A percentile compares a stretch with the other conserved stretches of the same genome.
phyloP scores from a whole-genome alignment of 2,113 vertebrate genomes.

The Dendrocopos noguchii region DNA sequence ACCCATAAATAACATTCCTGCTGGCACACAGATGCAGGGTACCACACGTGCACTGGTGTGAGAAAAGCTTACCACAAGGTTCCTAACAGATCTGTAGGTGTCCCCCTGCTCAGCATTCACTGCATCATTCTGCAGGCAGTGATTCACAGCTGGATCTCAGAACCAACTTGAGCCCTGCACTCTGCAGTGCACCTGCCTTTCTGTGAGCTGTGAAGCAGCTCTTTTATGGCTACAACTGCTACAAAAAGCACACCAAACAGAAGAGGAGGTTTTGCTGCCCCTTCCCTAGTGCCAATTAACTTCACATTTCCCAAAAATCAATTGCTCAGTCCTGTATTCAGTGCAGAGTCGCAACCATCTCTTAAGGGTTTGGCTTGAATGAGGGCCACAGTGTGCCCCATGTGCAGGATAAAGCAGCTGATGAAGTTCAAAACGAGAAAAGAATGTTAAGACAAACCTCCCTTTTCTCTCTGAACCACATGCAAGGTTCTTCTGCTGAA shows the following conservation, averaged over 20 bases:
- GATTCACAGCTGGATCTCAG: neutral
- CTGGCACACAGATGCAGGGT: neutral
- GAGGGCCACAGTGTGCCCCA: neutral
- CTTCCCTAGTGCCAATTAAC: neutral
- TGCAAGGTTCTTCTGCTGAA: slow-evolving; percentile 28
- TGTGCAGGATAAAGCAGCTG: neutral
- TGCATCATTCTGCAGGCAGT: neutral
- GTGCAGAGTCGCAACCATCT: neutral
- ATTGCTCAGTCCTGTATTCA: neutral
- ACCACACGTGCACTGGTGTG: rapidly evolving
- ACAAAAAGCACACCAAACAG: neutral
- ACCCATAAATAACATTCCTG: neutral
- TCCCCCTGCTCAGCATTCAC: neutral
- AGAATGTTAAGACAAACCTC: neutral
- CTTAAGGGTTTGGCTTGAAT: neutral
- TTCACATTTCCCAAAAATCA: neutral
- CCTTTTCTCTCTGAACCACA: neutral
- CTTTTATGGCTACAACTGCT: neutral
- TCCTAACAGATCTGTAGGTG: neutral
- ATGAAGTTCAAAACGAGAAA: neutral
- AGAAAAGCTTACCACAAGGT: neutral
- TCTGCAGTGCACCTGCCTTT: rapidly evolving
- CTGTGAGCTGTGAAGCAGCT: neutral
- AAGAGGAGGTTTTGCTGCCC: neutral
- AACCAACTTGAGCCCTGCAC: rapidly evolving